Percentiles rank a stretch among this genome's conserved stretches.
Conservation (phyloP, 2,888 invertebrate species). For the Clivina fossor region DNA sequence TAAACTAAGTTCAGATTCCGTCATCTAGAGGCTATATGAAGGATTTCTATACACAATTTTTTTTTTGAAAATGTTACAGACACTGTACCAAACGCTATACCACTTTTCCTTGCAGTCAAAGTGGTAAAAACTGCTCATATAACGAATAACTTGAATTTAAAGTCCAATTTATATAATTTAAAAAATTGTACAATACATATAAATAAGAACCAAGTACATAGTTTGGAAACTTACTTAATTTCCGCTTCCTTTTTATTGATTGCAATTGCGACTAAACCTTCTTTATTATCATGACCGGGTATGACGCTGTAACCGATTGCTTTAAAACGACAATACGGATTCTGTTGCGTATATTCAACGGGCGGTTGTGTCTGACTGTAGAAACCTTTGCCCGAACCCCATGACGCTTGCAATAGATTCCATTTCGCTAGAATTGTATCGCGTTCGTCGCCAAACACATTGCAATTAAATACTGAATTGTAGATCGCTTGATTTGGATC, state of each 20-base stretch:
- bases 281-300: slow-evolving; percentile 84
- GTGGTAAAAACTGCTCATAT: too few relatives aligned
- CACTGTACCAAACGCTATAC: too few relatives aligned
- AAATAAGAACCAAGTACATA: too few relatives aligned
- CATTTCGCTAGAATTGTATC: slow-evolving; percentile 75
- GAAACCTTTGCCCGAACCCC: slow-evolving; percentile 84
- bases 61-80: too few relatives aligned
- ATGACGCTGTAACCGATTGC: slow-evolving; percentile 91
- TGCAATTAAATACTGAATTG: slow-evolving; percentile 74
- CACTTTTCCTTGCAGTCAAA: too few relatives aligned
- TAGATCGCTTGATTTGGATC: slow-evolving; percentile 71
- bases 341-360: slow-evolving; percentile 82
- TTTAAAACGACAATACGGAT: slow-evolving; percentile 91
- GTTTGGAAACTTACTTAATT: slow-evolving; percentile 71
- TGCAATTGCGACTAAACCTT: slow-evolving; percentile 84
- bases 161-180: too few relatives aligned
- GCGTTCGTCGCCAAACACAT: slow-evolving; percentile 88
- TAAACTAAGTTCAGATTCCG: too few relatives aligned
- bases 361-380: slow-evolving; percentile 76
- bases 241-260: slow-evolving; percentile 83
- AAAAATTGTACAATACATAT: too few relatives aligned
- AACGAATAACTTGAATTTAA: too few relatives aligned
- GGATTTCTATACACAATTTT: too few relatives aligned
- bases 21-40: too few relatives aligned
- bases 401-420: slow-evolving; percentile 90